These are phyloP conservation scores for Thymelicus sylvestris DNA, from an alignment of 2,888 invertebrate species.

Conservation along the genomic window DNA sequence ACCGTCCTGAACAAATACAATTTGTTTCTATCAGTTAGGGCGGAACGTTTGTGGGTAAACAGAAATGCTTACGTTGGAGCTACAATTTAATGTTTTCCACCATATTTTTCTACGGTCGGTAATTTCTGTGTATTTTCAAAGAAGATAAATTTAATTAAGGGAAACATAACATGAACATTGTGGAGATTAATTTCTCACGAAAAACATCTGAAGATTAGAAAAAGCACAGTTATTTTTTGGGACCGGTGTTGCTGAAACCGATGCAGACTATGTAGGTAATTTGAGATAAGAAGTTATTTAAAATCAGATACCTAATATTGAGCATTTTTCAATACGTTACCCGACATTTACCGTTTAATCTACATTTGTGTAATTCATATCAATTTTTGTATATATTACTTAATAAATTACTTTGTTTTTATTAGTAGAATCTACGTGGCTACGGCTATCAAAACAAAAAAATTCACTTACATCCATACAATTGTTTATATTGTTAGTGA, in stretches of 20 bases:
- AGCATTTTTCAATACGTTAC: too few relatives aligned
- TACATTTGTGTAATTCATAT: too few relatives aligned
- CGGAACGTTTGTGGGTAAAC: constrained; percentile 6
- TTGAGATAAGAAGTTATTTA: too few relatives aligned
- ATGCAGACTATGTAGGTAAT: too few relatives aligned
- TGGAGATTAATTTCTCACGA: background rate
- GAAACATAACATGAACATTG: background rate
- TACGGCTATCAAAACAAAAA: background rate
- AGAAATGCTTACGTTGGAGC: background rate
- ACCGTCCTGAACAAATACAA: constrained; percentile 57
- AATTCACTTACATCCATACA: constrained; percentile 87
- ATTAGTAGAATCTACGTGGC: too few relatives aligned
- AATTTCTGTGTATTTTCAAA: constrained; percentile 1
- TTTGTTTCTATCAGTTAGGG: constrained; percentile 48
- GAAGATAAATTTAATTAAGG: background rate
- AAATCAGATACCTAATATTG: too few relatives aligned
- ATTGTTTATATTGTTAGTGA: constrained; percentile 87
- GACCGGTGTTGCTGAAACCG: too few relatives aligned
- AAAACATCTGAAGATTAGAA: too few relatives aligned
- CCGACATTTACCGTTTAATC: too few relatives aligned
- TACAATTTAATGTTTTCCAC: constrained; percentile 7
- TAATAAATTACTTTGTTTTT: too few relatives aligned
- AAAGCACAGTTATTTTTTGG: too few relatives aligned
- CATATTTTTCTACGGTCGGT: constrained; percentile 3
- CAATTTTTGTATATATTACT: too few relatives aligned